Conservation (phyloP, 2,888 invertebrate genomes). For the Apamea epomidion region DNA sequence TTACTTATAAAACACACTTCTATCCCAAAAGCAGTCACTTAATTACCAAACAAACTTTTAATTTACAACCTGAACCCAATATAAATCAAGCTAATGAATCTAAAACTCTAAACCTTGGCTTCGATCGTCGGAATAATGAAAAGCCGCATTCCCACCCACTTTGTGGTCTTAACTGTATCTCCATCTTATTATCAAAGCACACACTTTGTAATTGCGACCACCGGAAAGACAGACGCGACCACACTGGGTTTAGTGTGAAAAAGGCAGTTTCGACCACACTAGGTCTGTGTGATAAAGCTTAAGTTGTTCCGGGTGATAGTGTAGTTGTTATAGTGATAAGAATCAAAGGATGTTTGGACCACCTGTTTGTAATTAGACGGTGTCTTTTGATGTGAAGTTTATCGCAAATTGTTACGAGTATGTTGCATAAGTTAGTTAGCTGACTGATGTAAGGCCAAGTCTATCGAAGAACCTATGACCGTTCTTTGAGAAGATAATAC, state of each 20-base stretch:
- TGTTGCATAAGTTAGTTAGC: not conserved
- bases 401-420: too few relatives aligned
- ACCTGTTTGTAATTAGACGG: slow-evolving; percentile 42
- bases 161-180: slow-evolving; percentile 32
- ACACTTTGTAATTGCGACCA: slow-evolving; percentile 62
- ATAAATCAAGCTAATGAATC: slow-evolving; percentile 51
- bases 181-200: slow-evolving; percentile 59
- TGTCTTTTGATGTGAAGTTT: slow-evolving; percentile 33
- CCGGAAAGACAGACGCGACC: slow-evolving; percentile 62
- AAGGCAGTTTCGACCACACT: slow-evolving; percentile 54
- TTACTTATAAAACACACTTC: slow-evolving; percentile 16
- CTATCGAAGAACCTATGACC: not conserved
- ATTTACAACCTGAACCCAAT: slow-evolving; percentile 16
- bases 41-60: slow-evolving; percentile 37
- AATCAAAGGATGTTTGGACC: slow-evolving; percentile 49
- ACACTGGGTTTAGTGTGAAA: slow-evolving; percentile 48
- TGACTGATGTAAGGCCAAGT: not conserved
- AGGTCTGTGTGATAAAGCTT: slow-evolving; percentile 53
- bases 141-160: slow-evolving; percentile 56
- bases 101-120: slow-evolving; percentile 23
- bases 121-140: slow-evolving; percentile 40
- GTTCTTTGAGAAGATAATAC: not conserved
- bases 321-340: slow-evolving; percentile 57
- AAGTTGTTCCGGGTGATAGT: slow-evolving; percentile 60
- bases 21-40: slow-evolving; percentile 15